These are phyloP conservation scores for Epizoanthus illoricatus DNA, from an alignment of 92 coral and sea anemone species.

Conservation along the genomic window DNA sequence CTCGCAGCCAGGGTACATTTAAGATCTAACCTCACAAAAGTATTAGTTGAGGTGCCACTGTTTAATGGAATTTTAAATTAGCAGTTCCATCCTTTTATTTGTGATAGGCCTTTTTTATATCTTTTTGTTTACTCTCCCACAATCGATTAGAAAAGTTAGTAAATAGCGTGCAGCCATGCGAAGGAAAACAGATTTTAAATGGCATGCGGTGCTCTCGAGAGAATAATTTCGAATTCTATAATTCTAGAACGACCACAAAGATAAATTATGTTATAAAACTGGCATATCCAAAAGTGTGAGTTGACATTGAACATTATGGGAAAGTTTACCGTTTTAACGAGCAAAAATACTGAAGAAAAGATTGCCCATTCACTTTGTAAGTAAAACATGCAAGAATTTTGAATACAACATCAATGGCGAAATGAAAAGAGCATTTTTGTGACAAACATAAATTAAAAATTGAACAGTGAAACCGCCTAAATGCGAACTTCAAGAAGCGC, in stretches of 20 bases:
- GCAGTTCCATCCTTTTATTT: too few relatives aligned
- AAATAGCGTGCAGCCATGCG: background rate
- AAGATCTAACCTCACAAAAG: too few relatives aligned
- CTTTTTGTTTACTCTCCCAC: background rate
- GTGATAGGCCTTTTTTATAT: too few relatives aligned
- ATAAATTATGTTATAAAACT: background rate
- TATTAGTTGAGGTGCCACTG: too few relatives aligned
- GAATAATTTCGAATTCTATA: background rate
- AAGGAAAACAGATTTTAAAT: background rate
- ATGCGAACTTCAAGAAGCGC: background rate
- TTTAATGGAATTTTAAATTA: too few relatives aligned
- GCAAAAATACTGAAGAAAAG: background rate
- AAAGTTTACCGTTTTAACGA: background rate
- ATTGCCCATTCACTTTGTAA: background rate
- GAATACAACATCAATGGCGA: background rate
- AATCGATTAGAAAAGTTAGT: background rate
- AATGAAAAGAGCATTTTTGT: background rate
- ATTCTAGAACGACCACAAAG: background rate
- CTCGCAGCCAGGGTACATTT: too few relatives aligned
- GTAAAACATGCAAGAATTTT: background rate
- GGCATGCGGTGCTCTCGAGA: background rate
- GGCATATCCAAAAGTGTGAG: background rate
- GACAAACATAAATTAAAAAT: background rate
- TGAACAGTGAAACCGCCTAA: background rate
- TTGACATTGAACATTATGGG: background rate